Evolutionary conservation across 2,113 vertebrate species (phyloP).

Genomic region (Gobiocypris rarus): DNA sequence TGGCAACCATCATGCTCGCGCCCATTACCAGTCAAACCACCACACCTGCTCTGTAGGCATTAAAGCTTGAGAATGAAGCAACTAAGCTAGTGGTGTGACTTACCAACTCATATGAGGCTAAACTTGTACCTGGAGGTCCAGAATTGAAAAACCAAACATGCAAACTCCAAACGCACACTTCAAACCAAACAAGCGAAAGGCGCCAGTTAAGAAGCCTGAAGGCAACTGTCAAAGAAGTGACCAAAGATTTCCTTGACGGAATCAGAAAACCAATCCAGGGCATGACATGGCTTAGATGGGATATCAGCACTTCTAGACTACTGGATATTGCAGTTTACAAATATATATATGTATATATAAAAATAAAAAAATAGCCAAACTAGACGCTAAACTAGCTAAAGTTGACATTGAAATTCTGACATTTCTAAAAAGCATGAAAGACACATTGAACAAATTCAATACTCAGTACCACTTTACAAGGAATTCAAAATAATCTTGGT

Average conservation of each 20-base stretch:
- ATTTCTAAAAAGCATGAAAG: background rate
- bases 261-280: background rate
- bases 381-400: background rate
- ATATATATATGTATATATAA: no score
- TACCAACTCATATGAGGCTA: slow-evolving; percentile 28
- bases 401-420: background rate
- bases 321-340: background rate
- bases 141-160: slow-evolving; percentile 31
- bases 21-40: background rate
- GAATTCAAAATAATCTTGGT: background rate
- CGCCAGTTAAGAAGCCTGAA: slow-evolving; percentile 12
- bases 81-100: background rate
- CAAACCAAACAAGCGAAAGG: slow-evolving; percentile 14
- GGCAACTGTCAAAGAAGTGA: background rate
- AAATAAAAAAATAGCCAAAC: background rate
- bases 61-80: slow-evolving; percentile 5
- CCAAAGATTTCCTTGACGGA: background rate
- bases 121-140: slow-evolving; percentile 2
- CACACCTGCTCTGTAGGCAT: slow-evolving; percentile 17
- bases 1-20: background rate
- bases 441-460: background rate
- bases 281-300: background rate
- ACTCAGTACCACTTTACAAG: background rate
- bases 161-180: slow-evolving; percentile 41
- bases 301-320: background rate